Conservation (phyloP, 2,113 vertebrate genomes). For the Passer montanus region DNA sequence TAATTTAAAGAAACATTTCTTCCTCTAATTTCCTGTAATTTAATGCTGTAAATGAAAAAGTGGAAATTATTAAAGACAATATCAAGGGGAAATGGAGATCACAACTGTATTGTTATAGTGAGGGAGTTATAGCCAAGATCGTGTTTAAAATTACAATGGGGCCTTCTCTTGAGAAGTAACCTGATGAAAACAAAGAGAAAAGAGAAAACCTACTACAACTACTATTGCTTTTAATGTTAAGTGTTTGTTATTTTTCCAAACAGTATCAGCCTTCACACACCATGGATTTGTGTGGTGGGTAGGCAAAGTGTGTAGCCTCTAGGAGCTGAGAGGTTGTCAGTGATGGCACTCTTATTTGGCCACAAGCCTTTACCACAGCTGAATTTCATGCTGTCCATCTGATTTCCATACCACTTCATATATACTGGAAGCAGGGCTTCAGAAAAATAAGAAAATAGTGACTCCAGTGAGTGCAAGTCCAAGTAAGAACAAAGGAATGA, state of each 20-base stretch:
- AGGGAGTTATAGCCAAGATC: background rate
- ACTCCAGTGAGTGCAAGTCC: background rate
- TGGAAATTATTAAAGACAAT: background rate
- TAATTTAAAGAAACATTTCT: background rate
- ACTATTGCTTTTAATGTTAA: background rate
- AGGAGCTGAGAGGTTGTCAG: background rate
- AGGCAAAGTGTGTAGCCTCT: background rate
- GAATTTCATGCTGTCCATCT: background rate
- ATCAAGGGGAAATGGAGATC: background rate
- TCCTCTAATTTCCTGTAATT: background rate
- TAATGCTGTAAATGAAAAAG: background rate
- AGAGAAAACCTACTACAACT: background rate
- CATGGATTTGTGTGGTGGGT: background rate
- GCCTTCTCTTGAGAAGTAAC: background rate
- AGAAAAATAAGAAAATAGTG: background rate
- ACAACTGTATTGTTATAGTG: background rate
- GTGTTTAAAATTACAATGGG: background rate
- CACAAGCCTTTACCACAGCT: background rate
- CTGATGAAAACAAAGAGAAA: background rate
- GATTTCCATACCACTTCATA: background rate
- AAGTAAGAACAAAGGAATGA: background rate
- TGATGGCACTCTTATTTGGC: background rate
- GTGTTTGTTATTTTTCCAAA: background rate
- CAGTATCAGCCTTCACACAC: background rate
- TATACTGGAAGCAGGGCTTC: background rate